Conservation (phyloP, 2,797 vertebrate species). For the Pagetopsis macropterus region DNA sequence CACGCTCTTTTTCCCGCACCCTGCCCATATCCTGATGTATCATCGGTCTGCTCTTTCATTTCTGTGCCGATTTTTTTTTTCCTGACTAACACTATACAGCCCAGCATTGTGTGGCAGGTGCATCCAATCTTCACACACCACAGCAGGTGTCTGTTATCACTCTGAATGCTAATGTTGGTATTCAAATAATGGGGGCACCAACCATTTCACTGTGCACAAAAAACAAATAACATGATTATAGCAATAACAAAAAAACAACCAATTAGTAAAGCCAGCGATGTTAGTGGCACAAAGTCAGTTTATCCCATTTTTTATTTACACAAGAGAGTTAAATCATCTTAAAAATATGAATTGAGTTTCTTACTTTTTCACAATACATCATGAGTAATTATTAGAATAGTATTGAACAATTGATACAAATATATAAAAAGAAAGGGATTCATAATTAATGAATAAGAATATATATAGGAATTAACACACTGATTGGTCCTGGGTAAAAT, state of each 20-base stretch:
- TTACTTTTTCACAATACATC: not conserved
- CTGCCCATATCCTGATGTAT: constrained; percentile 46
- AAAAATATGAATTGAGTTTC: not conserved
- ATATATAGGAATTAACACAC: not conserved
- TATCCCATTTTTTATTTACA: not conserved
- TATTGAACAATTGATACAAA: not conserved
- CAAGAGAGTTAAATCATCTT: not conserved
- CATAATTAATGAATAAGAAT: not conserved
- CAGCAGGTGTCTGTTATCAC: constrained; percentile 67
- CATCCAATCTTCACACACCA: constrained; percentile 49
- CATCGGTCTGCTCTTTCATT: constrained; percentile 44
- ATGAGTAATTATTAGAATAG: not conserved
- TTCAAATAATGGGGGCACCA: constrained; percentile 47
- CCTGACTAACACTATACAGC: constrained; percentile 32
- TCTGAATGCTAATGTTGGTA: constrained; percentile 66
- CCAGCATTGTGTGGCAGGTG: constrained; percentile 48
- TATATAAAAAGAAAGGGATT: not conserved
- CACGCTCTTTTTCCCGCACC: constrained; percentile 9
- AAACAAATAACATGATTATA: not conserved
- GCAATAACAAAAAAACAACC: not conserved
- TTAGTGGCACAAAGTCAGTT: constrained; percentile 3
- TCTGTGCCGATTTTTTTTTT: constrained; percentile 23
- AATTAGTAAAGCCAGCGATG: not conserved
- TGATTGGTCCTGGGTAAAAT: constrained; percentile 4
- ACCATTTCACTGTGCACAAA: constrained; percentile 27